Evolutionary conservation across 1,140 invertebrate genomes (phyloP).

Genomic region (Drepana arcuata): DNA sequence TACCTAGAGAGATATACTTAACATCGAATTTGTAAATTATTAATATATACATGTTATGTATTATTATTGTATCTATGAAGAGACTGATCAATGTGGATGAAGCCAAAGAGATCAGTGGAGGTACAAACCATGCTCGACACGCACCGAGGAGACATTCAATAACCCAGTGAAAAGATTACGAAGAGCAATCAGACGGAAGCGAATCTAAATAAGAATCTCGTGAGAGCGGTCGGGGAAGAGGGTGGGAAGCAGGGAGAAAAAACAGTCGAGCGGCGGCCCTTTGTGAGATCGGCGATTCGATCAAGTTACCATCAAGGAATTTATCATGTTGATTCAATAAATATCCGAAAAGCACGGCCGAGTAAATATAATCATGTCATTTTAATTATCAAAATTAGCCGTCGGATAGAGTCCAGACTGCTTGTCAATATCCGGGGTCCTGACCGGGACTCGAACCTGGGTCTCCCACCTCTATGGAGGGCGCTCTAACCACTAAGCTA

Average conservation of each 20-base stretch:
- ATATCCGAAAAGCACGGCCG: conserved; percentile 31
- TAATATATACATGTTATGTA: too few relatives aligned
- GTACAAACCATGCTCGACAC: conserved; percentile 53
- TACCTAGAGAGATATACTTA: too few relatives aligned
- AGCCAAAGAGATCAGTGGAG: too few relatives aligned
- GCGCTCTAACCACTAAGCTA: conserved; percentile 70
- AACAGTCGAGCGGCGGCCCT: conserved; percentile 53
- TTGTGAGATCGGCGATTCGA: conserved; percentile 59
- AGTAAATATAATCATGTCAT: conserved; percentile 16
- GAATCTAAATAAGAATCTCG: conserved; percentile 72
- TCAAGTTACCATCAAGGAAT: conserved; percentile 55
- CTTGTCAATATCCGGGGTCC: conserved; percentile 48
- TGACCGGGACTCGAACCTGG: conserved; percentile 70
- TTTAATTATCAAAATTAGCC: conserved; percentile 6
- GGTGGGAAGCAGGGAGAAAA: conserved; percentile 42
- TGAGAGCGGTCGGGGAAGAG: conserved; percentile 50
- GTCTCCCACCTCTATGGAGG: conserved; percentile 49
- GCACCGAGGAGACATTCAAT: conserved; percentile 68
- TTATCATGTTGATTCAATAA: conserved; percentile 44
- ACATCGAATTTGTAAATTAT: too few relatives aligned
- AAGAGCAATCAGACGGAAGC: conserved; percentile 71
- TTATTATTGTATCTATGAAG: too few relatives aligned
- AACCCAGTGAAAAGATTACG: conserved; percentile 69
- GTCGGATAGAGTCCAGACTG: conserved; percentile 9
- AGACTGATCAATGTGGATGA: too few relatives aligned